Conservation (phyloP, 1,140 invertebrate genomes). For the Brachionus paranguensis region DNA sequence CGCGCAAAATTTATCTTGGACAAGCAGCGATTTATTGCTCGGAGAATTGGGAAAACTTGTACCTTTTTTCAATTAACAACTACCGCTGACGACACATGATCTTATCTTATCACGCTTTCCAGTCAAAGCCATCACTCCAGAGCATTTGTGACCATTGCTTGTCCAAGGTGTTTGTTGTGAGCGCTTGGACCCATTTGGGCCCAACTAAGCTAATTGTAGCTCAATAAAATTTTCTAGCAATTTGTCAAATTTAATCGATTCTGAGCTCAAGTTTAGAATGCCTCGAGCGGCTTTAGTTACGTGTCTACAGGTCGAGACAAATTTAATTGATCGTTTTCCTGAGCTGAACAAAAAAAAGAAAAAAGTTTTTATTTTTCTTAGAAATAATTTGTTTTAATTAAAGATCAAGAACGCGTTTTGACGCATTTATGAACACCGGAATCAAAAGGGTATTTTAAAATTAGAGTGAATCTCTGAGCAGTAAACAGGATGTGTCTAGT, state of each 20-base stretch:
- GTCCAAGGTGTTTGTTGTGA: background rate
- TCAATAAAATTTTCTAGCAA: background rate
- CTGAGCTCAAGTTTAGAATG: background rate
- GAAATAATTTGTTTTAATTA: background rate
- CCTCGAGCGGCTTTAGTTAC: background rate
- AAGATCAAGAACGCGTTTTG: background rate
- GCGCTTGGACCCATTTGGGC: background rate
- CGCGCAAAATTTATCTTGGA: background rate
- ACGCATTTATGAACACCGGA: background rate
- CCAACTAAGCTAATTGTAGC: background rate
- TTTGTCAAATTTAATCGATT: background rate
- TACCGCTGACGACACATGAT: background rate
- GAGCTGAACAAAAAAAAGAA: background rate
- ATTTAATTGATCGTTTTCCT: conserved; percentile 26
- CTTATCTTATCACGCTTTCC: background rate
- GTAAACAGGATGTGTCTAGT: background rate
- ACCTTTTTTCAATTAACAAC: background rate
- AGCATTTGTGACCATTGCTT: background rate
- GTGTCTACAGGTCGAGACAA: conserved; percentile 3
- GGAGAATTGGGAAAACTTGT: background rate
- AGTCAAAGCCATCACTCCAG: background rate
- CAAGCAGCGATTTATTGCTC: conserved; percentile 6
- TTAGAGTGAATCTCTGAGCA: background rate
- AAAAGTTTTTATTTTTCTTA: background rate
- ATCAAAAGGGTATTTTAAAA: background rate